phyloP scores from a whole-genome alignment of 2,113 vertebrate species.

The Dromas ardeola region DNA sequence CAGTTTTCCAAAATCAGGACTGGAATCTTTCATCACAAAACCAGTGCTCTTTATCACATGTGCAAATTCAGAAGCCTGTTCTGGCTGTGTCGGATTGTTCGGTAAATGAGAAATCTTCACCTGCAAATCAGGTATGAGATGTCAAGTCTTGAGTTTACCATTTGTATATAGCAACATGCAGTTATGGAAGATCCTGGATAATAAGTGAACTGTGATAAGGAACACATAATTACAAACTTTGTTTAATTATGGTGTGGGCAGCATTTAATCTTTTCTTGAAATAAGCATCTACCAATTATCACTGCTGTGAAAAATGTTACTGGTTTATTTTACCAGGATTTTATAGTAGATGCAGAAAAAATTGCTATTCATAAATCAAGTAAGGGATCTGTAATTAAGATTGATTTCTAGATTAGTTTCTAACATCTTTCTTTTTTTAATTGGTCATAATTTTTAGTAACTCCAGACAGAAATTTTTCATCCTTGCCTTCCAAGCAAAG shows the following conservation, averaged over 20 bases:
- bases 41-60: background rate
- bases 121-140: background rate
- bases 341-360: background rate
- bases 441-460: background rate
- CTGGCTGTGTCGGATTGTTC: background rate
- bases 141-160: background rate
- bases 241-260: background rate
- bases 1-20: background rate
- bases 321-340: background rate
- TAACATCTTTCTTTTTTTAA: background rate
- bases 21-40: background rate
- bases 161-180: background rate
- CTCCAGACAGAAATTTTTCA: background rate
- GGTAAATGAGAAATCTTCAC: background rate
- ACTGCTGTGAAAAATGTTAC: background rate
- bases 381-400: background rate
- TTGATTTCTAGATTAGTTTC: background rate
- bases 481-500: background rate
- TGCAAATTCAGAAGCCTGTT: background rate
- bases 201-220: background rate
- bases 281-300: background rate
- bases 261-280: slow-evolving; percentile 10
- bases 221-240: background rate
- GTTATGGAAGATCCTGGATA: background rate
- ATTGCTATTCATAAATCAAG: background rate